phyloP scores from a whole-genome alignment of 64 coral and sea anemone genomes.

The Actinia equina region DNA sequence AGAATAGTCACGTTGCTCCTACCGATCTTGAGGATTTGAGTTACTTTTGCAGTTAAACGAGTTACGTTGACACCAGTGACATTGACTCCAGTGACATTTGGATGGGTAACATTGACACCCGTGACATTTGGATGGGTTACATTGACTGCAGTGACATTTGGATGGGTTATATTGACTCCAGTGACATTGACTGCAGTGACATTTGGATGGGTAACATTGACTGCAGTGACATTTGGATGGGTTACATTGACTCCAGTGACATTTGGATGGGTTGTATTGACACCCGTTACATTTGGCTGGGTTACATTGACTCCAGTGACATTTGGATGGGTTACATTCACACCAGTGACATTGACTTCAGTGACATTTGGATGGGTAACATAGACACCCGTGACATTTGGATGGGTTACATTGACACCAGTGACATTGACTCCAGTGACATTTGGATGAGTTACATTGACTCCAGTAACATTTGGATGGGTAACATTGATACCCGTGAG shows the following conservation, averaged over 20 bases:
- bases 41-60: too few species aligned
- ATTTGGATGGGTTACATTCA: slow-evolving; percentile 27
- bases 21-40: too few species aligned
- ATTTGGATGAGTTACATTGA: slow-evolving; percentile 12
- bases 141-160: slow-evolving; percentile 1
- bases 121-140: background rate
- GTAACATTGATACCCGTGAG: too few species aligned
- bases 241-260: background rate
- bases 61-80: background rate
- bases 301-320: slow-evolving; percentile 1
- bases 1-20: slow-evolving; percentile 7
- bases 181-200: too few species aligned
- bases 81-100: background rate
- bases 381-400: background rate
- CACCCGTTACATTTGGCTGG: background rate
- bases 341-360: too few species aligned
- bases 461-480: slow-evolving; percentile 2
- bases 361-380: slow-evolving; percentile 4
- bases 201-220: slow-evolving; percentile 14
- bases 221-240: background rate
- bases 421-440: too few species aligned
- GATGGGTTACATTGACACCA: slow-evolving; percentile 19
- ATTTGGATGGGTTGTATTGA: slow-evolving; percentile 21
- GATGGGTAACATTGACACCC: background rate
- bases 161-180: background rate